Percentiles rank a stretch among this genome's conserved stretches.
Evolutionary conservation across 2,888 invertebrate species (phyloP).

Genomic region (Synanthedon formicaeformis): DNA sequence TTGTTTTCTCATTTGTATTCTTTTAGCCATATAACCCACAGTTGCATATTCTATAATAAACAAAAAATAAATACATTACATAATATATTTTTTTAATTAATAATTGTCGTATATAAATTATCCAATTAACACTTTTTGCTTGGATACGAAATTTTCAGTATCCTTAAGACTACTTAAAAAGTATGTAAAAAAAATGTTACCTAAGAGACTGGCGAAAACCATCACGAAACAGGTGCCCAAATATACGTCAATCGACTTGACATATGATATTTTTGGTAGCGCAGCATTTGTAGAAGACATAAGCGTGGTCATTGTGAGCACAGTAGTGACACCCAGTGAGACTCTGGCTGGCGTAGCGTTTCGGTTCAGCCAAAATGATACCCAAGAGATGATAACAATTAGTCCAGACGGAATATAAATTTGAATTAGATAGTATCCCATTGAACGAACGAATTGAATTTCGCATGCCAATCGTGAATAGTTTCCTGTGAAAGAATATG

Average conservation of each 20-base stretch:
- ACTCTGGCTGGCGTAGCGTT: constrained; percentile 95
- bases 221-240: constrained; percentile 98
- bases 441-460: constrained; percentile 96
- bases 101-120: background rate
- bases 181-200: constrained; percentile 51
- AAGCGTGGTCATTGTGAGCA: constrained; percentile 97
- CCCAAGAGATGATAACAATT: constrained; percentile 98
- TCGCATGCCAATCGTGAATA: constrained; percentile 96
- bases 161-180: background rate
- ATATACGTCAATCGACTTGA: constrained; percentile 97
- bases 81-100: constrained; percentile 9
- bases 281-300: constrained; percentile 97
- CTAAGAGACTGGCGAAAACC: constrained; percentile 97
- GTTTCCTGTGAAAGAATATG: constrained; percentile 77
- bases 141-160: background rate
- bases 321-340: constrained; percentile 93
- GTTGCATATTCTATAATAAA: constrained; percentile 90
- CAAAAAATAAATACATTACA: no score
- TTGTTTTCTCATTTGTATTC: constrained; percentile 96
- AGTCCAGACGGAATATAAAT: constrained; percentile 98
- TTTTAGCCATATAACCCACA: constrained; percentile 97
- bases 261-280: constrained; percentile 97
- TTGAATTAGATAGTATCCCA: constrained; percentile 99
- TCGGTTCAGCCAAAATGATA: constrained; percentile 96
- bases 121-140: background rate